Base-by-base conservation (phyloP, 2,113 vertebrate genomes). In the Sprattus sprattus region DNA sequence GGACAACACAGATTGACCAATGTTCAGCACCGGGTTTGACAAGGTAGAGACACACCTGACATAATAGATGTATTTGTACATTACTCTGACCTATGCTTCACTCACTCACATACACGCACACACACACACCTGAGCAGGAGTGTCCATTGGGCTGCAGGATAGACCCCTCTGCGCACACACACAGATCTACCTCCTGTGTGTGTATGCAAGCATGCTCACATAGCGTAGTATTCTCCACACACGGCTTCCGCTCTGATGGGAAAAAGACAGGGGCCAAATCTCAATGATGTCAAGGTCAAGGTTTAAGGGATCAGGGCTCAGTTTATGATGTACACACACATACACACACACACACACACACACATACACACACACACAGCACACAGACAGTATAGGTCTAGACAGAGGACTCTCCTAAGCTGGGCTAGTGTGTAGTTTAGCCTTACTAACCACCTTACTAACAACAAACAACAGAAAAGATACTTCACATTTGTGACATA, bases 141-240 rank as follows among this genome's bases (percentile, higher is more conserved):
- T 93, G 96, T 87, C 96, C 96, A 90, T 97, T 95, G 9, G 71
- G 88, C 88, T 91, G 88, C 20, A 99, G 95, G 7, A 95, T 13
- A 3, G 97, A 98, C 75, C 96, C 97, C 86, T 96, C 93, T 0
- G 96, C 96, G 91, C 97, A 99, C 89, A 97, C 94, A 88, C 97
- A 98, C 45, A 93, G 11, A 22, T 95, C 91, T 0, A 96, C 96
- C 45, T 94, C 87, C 1, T 91, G 93, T 44, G 96, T 96, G 81
- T 93, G 90, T 86, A 96, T 89, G 89, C 98, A 99, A 39, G 92
- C 93, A 0, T 97, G 91, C 82, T 96, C 96, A 84, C 98, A 99
- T 28, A 88, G 83, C 0, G 91, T 94, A 32, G 85, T 0, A 0
- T 96, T 96, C 54, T 86, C 93, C 83, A 91, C 87, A 86, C 98